These are phyloP conservation scores for Enoplosus armatus DNA, from an alignment of 2,797 vertebrate species.

Conservation along the genomic window DNA sequence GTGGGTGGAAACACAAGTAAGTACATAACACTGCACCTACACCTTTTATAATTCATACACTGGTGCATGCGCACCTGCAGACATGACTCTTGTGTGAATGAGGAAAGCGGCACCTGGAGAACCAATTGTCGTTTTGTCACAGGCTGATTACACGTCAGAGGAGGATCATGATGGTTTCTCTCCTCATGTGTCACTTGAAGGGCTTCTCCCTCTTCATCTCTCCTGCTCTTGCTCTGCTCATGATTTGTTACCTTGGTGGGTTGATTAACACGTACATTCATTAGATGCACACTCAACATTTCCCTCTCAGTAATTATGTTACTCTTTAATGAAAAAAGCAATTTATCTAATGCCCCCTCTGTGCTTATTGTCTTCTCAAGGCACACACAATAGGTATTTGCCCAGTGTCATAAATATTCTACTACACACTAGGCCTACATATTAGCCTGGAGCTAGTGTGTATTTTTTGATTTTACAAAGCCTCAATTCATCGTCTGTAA, in stretches of 20 bases:
- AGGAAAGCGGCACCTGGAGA: background rate
- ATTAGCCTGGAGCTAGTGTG: background rate
- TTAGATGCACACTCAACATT: background rate
- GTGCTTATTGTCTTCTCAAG: background rate
- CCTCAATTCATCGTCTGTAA: background rate
- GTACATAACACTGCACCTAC: background rate
- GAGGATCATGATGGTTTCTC: background rate
- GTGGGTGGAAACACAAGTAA: too few relatives aligned
- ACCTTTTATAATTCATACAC: background rate
- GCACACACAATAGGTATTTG: background rate
- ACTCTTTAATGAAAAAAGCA: background rate
- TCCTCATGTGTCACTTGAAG: conserved; percentile 21
- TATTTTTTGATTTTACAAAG: background rate
- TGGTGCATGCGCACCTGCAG: background rate
- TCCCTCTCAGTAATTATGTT: background rate
- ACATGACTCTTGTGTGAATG: background rate
- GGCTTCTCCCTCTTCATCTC: conserved; percentile 13
- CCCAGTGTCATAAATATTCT: conserved; percentile 3
- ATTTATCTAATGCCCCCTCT: background rate
- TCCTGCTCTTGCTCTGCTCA: background rate
- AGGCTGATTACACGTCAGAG: conserved; percentile 19
- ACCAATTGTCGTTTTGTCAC: conserved; percentile 3
- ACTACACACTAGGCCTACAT: too few relatives aligned
- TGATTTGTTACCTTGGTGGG: conserved; percentile 1
- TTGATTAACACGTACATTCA: conserved; percentile 7